Percentiles rank a stretch among this genome's conserved stretches.
Conservation (phyloP, 2,888 invertebrate species). For the Neoascia interrupta region DNA sequence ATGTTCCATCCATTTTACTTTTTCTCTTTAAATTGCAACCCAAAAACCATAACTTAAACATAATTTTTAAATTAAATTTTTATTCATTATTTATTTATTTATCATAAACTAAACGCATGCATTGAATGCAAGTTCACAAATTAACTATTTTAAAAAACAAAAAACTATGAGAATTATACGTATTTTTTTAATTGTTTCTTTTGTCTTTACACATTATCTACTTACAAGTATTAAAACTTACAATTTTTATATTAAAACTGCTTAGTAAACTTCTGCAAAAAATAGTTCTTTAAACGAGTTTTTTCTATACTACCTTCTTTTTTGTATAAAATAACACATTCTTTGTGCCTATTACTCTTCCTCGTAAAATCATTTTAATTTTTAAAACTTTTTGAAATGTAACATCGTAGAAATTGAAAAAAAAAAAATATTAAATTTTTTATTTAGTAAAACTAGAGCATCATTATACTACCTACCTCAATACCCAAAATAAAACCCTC, state of each 20-base stretch:
- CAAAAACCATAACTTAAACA: slow-evolving; percentile 49
- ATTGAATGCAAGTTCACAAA: slow-evolving; percentile 64
- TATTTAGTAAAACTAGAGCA: slow-evolving; percentile 50
- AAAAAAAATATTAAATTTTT: slow-evolving; percentile 5
- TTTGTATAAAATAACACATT: slow-evolving; percentile 8
- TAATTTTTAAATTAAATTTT: not conserved
- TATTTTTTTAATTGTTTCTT: slow-evolving; percentile 50
- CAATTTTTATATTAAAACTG: slow-evolving; percentile 5
- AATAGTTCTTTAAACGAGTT: slow-evolving; percentile 11
- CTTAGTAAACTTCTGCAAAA: slow-evolving; percentile 42
- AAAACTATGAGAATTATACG: slow-evolving; percentile 21
- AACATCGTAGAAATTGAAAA: slow-evolving; percentile 20
- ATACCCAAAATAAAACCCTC: slow-evolving; percentile 50
- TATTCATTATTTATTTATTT: slow-evolving; percentile 21
- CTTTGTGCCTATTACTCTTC: slow-evolving; percentile 22
- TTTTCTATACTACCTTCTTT: not conserved
- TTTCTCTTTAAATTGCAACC: slow-evolving; percentile 54
- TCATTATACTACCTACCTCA: slow-evolving; percentile 51
- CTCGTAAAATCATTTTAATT: slow-evolving; percentile 28
- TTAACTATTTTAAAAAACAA: slow-evolving; percentile 34
- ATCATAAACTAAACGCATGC: slow-evolving; percentile 59
- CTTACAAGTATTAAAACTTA: slow-evolving; percentile 10
- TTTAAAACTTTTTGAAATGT: slow-evolving; percentile 9
- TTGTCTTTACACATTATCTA: slow-evolving; percentile 55
- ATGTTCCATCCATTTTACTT: no score